Evolutionary conservation across 2,888 invertebrate genomes (phyloP).

Genomic region (Galerucella pusilla): DNA sequence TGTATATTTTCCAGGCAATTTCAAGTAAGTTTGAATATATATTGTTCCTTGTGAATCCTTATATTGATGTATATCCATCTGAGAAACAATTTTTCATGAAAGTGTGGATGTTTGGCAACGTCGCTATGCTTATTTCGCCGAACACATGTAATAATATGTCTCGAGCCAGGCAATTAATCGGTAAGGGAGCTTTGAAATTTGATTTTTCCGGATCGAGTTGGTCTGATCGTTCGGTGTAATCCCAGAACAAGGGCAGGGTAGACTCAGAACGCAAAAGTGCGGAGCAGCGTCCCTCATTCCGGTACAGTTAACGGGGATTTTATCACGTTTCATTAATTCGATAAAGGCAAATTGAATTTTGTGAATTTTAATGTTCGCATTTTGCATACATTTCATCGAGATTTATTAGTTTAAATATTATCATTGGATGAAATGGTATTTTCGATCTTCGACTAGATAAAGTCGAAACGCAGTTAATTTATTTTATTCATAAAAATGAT

Average conservation of each 20-base stretch:
- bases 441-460: constrained; percentile 14
- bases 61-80: too few species aligned
- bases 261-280: constrained; percentile 33
- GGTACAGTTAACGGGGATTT: constrained; percentile 59
- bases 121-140: constrained; percentile 4
- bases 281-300: constrained; percentile 56
- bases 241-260: constrained; percentile 50
- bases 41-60: too few species aligned
- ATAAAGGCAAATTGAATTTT: constrained; percentile 59
- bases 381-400: constrained; percentile 42
- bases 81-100: too few species aligned
- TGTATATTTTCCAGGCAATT: too few species aligned
- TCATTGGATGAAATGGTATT: constrained; percentile 26
- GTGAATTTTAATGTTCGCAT: constrained; percentile 57
- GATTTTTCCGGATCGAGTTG: constrained; percentile 62
- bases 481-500: constrained; percentile 19
- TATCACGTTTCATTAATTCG: constrained; percentile 61
- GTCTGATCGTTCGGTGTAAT: constrained; percentile 58
- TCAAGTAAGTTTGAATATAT: too few species aligned
- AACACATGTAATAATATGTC: constrained; percentile 53
- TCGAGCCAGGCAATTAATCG: constrained; percentile 60
- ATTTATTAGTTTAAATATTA: constrained; percentile 47
- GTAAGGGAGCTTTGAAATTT: constrained; percentile 61
- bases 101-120: constrained; percentile 11
- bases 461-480: constrained; percentile 12